These are phyloP conservation scores for Melipona beecheii DNA, from an alignment of 2,888 invertebrate species.

Conservation along the genomic window DNA sequence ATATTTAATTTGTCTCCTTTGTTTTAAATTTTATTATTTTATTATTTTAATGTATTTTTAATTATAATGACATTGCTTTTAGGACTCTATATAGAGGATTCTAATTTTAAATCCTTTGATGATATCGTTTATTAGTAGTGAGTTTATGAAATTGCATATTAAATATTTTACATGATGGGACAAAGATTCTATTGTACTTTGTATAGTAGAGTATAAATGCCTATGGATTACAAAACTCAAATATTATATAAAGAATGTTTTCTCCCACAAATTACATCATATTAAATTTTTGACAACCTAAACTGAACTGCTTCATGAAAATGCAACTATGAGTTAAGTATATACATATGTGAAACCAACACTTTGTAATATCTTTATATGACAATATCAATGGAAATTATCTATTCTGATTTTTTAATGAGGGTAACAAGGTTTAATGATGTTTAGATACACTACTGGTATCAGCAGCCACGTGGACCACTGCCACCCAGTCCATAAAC, in stretches of 20 bases:
- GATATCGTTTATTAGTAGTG: neutral
- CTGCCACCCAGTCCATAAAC: neutral
- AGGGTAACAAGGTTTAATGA: neutral
- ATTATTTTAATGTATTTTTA: neutral
- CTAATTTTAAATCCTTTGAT: neutral
- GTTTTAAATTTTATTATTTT: neutral
- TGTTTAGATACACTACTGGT: constrained; percentile 19
- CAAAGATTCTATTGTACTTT: neutral
- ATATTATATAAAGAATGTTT: neutral
- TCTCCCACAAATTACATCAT: neutral
- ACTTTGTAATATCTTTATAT: no score
- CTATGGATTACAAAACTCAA: neutral
- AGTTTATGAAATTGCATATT: neutral
- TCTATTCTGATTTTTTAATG: neutral
- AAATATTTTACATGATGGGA: neutral
- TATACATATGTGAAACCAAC: neutral
- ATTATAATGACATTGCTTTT: neutral
- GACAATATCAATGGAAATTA: neutral
- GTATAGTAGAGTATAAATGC: neutral
- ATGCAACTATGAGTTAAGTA: neutral
- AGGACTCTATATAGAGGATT: neutral
- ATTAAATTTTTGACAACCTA: neutral
- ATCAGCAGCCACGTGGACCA: constrained; percentile 5
- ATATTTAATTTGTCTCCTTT: neutral
- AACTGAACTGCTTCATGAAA: neutral